Evolutionary conservation across 1,140 invertebrate species (phyloP).

Genomic region (Apis mellifera): Amel_HAv3.1 CM009935.2:1821501-1822000

Average conservation of each 20-base stretch:
- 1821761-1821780: slow-evolving; percentile 19
- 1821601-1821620: background rate
- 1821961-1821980: slow-evolving; percentile 15
- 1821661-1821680: slow-evolving; percentile 38
- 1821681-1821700: slow-evolving; percentile 3
- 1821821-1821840: slow-evolving; percentile 21
- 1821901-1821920: slow-evolving; percentile 1
- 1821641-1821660: slow-evolving; percentile 17
- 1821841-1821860: background rate
- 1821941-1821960: background rate
- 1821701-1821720: background rate
- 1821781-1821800: slow-evolving; percentile 33
- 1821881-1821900: background rate
- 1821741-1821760: background rate
- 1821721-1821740: slow-evolving; percentile 18
- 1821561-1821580: slow-evolving; percentile 3
- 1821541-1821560: background rate
- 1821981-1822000: no score
- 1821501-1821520: background rate
- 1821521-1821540: background rate
- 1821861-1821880: background rate
- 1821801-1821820: background rate
- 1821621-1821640: slow-evolving; percentile 37
- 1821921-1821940: slow-evolving; percentile 23
- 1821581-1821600: slow-evolving; percentile 3